Evolutionary conservation across 2,113 vertebrate species (phyloP).

Genomic region (Cettia cetti): DNA sequence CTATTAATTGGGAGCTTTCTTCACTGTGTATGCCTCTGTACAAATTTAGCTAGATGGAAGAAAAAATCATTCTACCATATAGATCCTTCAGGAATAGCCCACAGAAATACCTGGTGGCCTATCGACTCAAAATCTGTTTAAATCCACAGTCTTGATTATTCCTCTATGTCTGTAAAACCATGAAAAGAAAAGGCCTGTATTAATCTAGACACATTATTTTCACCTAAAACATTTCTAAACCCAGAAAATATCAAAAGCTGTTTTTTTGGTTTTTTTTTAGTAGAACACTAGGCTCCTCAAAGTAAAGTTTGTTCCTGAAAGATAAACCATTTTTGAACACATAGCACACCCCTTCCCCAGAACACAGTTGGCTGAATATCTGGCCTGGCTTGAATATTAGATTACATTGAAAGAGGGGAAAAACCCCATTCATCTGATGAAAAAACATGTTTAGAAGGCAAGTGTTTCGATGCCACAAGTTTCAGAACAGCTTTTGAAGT

Average conservation of each 20-base stretch:
- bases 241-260: neutral
- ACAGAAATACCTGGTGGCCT: neutral
- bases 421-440: rapidly evolving
- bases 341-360: rapidly evolving
- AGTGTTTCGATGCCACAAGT: neutral
- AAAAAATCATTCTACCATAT: neutral
- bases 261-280: neutral
- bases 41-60: neutral
- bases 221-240: neutral
- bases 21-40: neutral
- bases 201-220: neutral
- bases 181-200: neutral
- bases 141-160: neutral
- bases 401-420: neutral
- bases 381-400: neutral
- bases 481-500: neutral
- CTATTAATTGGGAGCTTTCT: neutral
- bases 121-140: neutral
- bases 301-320: neutral
- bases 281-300: neutral
- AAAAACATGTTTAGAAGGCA: neutral
- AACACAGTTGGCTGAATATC: neutral
- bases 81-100: neutral
- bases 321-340: neutral
- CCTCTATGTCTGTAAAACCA: neutral